Conservation (phyloP, 2,797 vertebrate species). For the Bryconaethiops microstoma region DNA sequence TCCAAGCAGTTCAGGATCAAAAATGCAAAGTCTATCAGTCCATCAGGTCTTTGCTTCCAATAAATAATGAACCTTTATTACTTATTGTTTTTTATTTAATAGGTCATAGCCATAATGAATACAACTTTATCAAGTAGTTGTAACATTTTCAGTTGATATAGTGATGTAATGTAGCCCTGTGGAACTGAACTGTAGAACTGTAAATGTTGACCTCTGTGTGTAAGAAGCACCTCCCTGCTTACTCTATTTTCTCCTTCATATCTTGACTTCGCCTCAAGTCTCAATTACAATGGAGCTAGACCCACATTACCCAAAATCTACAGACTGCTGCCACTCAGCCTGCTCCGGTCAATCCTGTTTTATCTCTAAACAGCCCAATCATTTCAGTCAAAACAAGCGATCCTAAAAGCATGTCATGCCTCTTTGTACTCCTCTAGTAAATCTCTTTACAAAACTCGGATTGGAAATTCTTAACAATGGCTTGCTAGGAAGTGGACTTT, state of each 20-base stretch:
- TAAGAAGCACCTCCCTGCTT: not conserved
- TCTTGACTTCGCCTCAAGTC: not conserved
- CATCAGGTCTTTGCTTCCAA: not conserved
- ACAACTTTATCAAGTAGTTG: no score
- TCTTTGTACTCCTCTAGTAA: not conserved
- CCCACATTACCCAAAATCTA: not conserved
- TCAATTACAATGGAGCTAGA: slow-evolving; percentile 3
- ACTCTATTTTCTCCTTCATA: not conserved
- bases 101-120: not conserved
- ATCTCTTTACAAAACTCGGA: not conserved
- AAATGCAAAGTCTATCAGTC: no score
- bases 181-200: not conserved
- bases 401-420: not conserved
- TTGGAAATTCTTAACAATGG: not conserved
- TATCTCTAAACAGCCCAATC: not conserved
- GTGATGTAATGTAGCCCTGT: not conserved
- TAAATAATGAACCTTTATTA: not conserved
- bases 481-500: not conserved
- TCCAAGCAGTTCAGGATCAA: no score
- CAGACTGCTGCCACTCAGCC: not conserved
- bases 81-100: not conserved
- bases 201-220: not conserved
- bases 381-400: not conserved
- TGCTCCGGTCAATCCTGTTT: not conserved
- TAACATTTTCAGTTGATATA: not conserved